Evolutionary conservation across 2,797 vertebrate genomes (phyloP), one percentile per base, ranked within the genome.

Genomic region (Merluccius polli): DNA sequence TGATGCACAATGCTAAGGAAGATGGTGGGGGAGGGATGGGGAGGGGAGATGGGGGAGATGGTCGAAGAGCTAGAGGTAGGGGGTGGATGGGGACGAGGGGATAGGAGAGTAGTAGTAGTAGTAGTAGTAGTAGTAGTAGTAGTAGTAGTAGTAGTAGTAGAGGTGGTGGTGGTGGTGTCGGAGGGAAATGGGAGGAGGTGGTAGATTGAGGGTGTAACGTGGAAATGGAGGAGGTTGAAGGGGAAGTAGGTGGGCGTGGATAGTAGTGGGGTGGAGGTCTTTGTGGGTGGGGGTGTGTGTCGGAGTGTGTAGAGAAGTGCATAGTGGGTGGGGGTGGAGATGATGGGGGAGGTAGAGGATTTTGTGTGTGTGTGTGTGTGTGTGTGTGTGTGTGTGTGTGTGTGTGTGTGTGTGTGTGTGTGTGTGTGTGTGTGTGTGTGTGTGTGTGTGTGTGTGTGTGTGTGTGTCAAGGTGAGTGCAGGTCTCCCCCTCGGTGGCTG

Each of bases 391-490:
- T 89, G 90, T 90, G 87, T 90, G 91, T 89, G 89, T 91, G 91
- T 93, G 33, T 89, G 90, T 90, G 87, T 90, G 91, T 89, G 89
- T 91, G 91, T 93, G 33, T 89, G 90, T 90, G 87, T 90, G 91
- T 89, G 89, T 91, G 91, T 93, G 33, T 35, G 36, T 38, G 36
- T 38, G 36, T 38, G 36, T 38, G 36, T 12, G 36, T 12, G 5
- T 7, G 6, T 38, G 36, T 12, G 36, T 38, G 11, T 38, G 36
- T 38, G 52, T 67, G 30, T 29, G 87, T 89, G 90, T 90, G 87
- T 90, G 91, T 89, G 89, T 91, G 91, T 93, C 92, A 93, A 93
- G 92, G 93, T 93, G 91, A 93, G 89, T 91, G 91, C 86, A 89
- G 83, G 90, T 87, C 89, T 89, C 92, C 88, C 87, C 73, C 88